phyloP scores from a whole-genome alignment of 2,888 invertebrate species.

The Pristionchus mayeri region DNA sequence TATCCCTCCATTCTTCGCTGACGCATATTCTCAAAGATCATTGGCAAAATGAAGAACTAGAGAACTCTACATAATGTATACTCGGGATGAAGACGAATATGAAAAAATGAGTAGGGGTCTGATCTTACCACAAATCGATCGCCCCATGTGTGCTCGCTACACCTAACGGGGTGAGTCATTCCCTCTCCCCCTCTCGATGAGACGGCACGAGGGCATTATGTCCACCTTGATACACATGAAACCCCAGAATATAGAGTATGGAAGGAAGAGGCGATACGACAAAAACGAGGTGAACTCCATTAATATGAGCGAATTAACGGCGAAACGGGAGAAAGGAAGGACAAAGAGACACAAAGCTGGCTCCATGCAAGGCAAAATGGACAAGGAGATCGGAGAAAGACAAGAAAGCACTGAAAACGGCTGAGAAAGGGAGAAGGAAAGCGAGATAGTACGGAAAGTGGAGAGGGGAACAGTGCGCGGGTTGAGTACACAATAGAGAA shows the following conservation, averaged over 20 bases:
- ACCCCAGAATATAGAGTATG: background rate
- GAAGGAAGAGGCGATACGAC: background rate
- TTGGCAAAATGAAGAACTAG: background rate
- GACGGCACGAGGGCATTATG: conserved; percentile 38
- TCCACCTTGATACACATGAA: conserved; percentile 35
- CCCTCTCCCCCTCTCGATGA: background rate
- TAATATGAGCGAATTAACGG: conserved; percentile 22
- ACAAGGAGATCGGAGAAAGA: background rate
- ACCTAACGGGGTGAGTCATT: conserved; percentile 38
- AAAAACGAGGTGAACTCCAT: background rate
- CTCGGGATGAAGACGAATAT: background rate
- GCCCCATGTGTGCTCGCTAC: conserved; percentile 25
- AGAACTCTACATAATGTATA: background rate
- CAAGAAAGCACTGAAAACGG: background rate
- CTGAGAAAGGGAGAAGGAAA: background rate
- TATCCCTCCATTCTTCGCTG: background rate
- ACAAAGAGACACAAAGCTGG: background rate
- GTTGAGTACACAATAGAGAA: conserved; percentile 24
- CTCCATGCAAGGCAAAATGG: background rate
- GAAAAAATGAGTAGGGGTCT: background rate
- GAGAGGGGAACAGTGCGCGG: conserved; percentile 10
- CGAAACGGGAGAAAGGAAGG: background rate
- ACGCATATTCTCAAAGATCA: background rate
- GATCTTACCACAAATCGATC: conserved; percentile 18
- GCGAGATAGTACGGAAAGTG: background rate